Conservation (phyloP, 2,113 vertebrate species). For the Campylomormyrus tamandua region DNA sequence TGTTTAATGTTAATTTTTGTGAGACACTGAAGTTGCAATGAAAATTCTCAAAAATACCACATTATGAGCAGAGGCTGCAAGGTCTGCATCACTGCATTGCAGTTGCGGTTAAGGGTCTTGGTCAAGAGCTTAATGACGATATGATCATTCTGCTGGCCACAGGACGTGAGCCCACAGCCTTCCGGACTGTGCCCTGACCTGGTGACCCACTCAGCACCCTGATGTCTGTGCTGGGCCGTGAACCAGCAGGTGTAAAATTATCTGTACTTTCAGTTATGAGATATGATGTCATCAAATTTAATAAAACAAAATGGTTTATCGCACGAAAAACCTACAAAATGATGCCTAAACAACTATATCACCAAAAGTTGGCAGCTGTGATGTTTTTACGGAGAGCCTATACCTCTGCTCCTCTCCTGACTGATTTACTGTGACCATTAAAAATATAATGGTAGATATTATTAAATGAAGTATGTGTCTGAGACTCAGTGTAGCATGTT, state of each 20-base stretch:
- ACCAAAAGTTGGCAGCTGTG: not conserved
- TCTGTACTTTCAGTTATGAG: not conserved
- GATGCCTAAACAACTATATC: not conserved
- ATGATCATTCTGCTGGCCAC: not conserved
- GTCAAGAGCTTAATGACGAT: not conserved
- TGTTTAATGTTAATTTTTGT: not conserved
- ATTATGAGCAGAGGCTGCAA: not conserved
- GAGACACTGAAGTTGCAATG: not conserved
- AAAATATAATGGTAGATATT: not conserved
- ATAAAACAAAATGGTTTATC: not conserved
- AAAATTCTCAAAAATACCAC: not conserved
- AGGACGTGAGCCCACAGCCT: not conserved
- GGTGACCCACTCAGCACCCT: not conserved
- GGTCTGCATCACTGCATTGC: not conserved
- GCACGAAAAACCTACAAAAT: not conserved
- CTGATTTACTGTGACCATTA: not conserved
- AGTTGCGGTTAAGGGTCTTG: not conserved
- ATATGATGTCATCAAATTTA: not conserved
- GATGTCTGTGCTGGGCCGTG: not conserved
- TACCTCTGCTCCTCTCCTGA: not conserved
- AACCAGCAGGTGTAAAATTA: not conserved
- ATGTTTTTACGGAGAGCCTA: not conserved
- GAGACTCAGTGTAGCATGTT: not conserved
- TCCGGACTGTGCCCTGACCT: not conserved
- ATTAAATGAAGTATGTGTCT: not conserved